A percentile compares a stretch with the other conserved stretches of the same genome.
Evolutionary conservation across 1,140 invertebrate species (phyloP).

Genomic region (Drosophila hydei): DNA sequence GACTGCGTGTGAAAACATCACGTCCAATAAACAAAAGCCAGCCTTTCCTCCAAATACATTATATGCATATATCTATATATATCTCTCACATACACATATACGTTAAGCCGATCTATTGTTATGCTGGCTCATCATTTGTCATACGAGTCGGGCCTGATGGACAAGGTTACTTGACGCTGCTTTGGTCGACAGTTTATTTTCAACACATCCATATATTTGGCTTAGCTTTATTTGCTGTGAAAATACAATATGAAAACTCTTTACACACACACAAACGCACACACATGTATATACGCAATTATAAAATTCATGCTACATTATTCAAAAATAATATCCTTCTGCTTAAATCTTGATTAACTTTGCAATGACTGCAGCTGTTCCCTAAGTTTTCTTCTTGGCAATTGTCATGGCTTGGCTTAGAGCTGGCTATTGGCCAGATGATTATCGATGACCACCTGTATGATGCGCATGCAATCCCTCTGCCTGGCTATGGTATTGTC

Average conservation of each 20-base stretch:
- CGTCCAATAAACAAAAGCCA: conserved; percentile 55
- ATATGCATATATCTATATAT: background rate
- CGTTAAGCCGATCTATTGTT: conserved; percentile 68
- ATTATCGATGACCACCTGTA: conserved; percentile 76
- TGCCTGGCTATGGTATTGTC: conserved; percentile 76
- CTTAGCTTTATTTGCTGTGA: conserved; percentile 53
- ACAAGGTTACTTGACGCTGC: conserved; percentile 46
- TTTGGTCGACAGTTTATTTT: conserved; percentile 30
- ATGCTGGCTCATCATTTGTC: conserved; percentile 66
- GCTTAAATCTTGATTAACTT: conserved; percentile 6
- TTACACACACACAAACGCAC: conserved; percentile 27
- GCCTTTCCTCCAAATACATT: background rate
- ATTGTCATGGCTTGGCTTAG: conserved; percentile 31
- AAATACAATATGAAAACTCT: conserved; percentile 41
- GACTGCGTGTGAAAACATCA: conserved; percentile 70
- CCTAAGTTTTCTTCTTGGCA: background rate
- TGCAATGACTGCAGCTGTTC: background rate
- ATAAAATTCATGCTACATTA: conserved; percentile 40
- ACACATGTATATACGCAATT: conserved; percentile 13
- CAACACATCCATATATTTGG: conserved; percentile 41
- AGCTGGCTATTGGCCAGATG: conserved; percentile 73
- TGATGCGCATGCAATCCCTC: conserved; percentile 74
- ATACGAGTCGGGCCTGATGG: conserved; percentile 48
- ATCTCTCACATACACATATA: conserved; percentile 11
- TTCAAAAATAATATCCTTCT: conserved; percentile 28